A percentile compares a stretch with the other conserved stretches of the same genome.
Evolutionary conservation across 2,888 invertebrate species (phyloP).

Genomic region (Sepioteuthis lessoniana): DNA sequence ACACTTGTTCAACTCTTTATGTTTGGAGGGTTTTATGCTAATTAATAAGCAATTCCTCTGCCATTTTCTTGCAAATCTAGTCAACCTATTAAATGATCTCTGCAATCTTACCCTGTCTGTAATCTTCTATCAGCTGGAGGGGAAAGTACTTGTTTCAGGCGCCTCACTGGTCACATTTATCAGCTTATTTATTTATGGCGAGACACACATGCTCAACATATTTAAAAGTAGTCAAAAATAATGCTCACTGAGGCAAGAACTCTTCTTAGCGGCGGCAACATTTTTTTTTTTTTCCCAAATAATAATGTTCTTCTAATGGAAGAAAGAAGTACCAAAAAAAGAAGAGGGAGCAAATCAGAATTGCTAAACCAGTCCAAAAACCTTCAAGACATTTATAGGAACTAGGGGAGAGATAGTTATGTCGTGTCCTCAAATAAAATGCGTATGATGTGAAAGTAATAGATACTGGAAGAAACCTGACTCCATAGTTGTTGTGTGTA

Average conservation of each 20-base stretch:
- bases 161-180: constrained; percentile 33
- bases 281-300: neutral
- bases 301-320: neutral
- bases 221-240: neutral
- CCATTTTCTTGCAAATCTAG: constrained; percentile 13
- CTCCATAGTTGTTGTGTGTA: neutral
- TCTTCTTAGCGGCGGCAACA: neutral
- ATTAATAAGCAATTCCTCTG: constrained; percentile 33
- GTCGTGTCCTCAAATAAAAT: constrained; percentile 33
- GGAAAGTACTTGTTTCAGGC: neutral
- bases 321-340: neutral
- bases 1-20: constrained; percentile 6
- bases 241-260: neutral
- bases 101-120: constrained; percentile 5
- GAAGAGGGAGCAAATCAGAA: constrained; percentile 14
- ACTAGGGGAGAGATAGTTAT: constrained; percentile 8
- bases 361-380: constrained; percentile 18
- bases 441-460: constrained; percentile 33
- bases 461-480: constrained; percentile 21
- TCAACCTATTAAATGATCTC: constrained; percentile 33
- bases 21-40: neutral
- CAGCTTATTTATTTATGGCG: constrained; percentile 11
- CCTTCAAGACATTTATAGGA: constrained; percentile 21
- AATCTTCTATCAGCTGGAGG: constrained; percentile 17
- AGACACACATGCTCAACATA: constrained; percentile 33